Evolutionary conservation across 2,888 invertebrate genomes (phyloP).

Genomic region (Chrysolina americana): DNA sequence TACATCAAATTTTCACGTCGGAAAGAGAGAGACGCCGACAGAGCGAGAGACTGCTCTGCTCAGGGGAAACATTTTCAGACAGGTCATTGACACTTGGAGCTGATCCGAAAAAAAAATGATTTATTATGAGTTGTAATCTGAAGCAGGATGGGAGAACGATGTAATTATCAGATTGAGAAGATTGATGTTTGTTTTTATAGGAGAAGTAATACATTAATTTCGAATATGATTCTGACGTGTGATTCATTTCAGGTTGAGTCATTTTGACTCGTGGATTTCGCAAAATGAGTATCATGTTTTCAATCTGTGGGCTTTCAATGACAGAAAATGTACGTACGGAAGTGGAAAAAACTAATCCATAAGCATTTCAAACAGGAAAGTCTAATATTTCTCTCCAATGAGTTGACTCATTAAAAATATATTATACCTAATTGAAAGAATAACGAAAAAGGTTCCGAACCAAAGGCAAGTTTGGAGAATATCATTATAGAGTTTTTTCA

Average conservation of each 20-base stretch:
- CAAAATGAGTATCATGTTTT: background rate
- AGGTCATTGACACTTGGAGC: conserved; percentile 54
- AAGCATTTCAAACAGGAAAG: too few relatives aligned
- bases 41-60: conserved; percentile 26
- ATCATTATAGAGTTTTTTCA: too few relatives aligned
- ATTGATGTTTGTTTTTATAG: conserved; percentile 47
- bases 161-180: conserved; percentile 53
- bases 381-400: too few relatives aligned
- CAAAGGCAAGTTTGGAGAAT: too few relatives aligned
- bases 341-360: too few relatives aligned
- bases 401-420: too few relatives aligned
- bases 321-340: too few relatives aligned
- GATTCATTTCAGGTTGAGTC: conserved; percentile 26
- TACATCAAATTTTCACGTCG: conserved; percentile 56
- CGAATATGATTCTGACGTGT: conserved; percentile 36
- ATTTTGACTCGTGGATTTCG: background rate
- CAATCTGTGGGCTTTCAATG: background rate
- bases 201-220: conserved; percentile 34
- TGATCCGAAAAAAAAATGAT: conserved; percentile 53
- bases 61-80: conserved; percentile 57
- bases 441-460: too few relatives aligned
- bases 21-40: conserved; percentile 28
- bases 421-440: too few relatives aligned
- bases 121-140: conserved; percentile 58
- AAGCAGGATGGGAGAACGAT: conserved; percentile 57